Conservation (phyloP, 2,113 vertebrate genomes). For the Serilophus lunatus region DNA sequence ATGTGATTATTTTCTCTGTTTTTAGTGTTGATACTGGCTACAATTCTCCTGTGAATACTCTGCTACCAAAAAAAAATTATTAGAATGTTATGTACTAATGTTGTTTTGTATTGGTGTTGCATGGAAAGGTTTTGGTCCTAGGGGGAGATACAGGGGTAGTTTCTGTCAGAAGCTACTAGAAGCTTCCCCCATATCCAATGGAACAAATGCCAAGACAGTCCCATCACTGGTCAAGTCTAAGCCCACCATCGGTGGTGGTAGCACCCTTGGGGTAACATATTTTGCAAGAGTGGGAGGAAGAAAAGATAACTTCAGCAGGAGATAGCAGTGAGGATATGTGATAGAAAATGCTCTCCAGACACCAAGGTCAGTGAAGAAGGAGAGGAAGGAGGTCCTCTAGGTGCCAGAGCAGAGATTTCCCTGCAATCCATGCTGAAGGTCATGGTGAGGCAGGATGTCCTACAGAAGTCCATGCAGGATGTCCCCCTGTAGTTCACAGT, state of each 20-base stretch:
- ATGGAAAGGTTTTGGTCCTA: not conserved
- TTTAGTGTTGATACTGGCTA: not conserved
- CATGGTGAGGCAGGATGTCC: not conserved
- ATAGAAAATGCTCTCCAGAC: not conserved
- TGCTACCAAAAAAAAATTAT: not conserved
- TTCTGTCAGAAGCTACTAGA: not conserved
- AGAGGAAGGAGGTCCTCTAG: not conserved
- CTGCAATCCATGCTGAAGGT: not conserved
- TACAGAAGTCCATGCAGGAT: not conserved
- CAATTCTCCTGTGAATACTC: not conserved
- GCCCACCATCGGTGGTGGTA: accelerated
- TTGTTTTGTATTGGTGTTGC: not conserved
- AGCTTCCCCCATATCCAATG: not conserved
- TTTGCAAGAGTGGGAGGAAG: not conserved
- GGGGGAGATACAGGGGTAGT: not conserved
- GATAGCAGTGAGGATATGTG: not conserved
- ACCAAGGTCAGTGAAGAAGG: not conserved
- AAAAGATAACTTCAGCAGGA: not conserved
- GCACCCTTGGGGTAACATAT: not conserved
- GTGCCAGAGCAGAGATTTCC: not conserved
- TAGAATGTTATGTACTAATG: not conserved
- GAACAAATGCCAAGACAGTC: no score
- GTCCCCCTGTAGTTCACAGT: no score
- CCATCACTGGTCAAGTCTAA: not conserved
- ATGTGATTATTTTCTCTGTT: not conserved